phyloP scores from a whole-genome alignment of 2,113 vertebrate genomes.

The Pycnonotus jocosus region DNA sequence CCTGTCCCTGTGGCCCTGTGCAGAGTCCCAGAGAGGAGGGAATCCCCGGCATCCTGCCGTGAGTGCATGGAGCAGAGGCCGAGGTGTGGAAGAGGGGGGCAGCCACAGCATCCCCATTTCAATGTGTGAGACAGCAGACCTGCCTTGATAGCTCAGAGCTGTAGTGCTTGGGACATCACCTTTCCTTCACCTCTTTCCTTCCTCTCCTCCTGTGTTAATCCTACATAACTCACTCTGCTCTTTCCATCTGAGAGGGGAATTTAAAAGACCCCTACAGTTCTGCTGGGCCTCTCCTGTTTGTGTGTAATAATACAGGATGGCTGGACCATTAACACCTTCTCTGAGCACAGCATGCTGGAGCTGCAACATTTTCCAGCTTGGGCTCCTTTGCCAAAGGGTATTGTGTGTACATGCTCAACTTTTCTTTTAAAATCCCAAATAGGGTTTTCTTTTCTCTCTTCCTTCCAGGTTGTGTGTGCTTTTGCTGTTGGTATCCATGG shows the following conservation, averaged over 20 bases:
- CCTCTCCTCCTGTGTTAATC: conserved; percentile 33
- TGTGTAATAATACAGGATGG: conserved; percentile 26
- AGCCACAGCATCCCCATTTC: background rate
- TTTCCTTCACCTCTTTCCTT: conserved; percentile 21
- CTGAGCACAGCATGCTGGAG: conserved; percentile 34
- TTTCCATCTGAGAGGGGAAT: conserved; percentile 29
- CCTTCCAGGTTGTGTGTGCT: background rate
- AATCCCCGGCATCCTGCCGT: accelerated
- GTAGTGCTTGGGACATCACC: background rate
- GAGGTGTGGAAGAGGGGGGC: accelerated
- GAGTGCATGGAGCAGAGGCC: background rate
- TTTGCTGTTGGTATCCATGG: conserved; percentile 28
- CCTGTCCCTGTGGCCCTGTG: background rate
- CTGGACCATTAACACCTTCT: conserved; percentile 58
- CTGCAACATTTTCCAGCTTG: conserved; percentile 16
- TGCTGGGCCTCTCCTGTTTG: conserved; percentile 37
- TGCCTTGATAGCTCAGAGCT: background rate
- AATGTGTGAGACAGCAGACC: conserved; percentile 16
- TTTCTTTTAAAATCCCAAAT: conserved; percentile 39
- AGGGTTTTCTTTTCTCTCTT: conserved; percentile 42
- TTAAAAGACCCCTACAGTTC: conserved; percentile 39
- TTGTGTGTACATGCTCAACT: background rate
- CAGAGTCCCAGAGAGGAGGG: background rate
- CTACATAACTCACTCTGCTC: conserved; percentile 1
- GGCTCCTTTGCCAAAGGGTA: conserved; percentile 29